Conservation (phyloP, 1,140 invertebrate genomes). For the Pomacea maculata region DNA sequence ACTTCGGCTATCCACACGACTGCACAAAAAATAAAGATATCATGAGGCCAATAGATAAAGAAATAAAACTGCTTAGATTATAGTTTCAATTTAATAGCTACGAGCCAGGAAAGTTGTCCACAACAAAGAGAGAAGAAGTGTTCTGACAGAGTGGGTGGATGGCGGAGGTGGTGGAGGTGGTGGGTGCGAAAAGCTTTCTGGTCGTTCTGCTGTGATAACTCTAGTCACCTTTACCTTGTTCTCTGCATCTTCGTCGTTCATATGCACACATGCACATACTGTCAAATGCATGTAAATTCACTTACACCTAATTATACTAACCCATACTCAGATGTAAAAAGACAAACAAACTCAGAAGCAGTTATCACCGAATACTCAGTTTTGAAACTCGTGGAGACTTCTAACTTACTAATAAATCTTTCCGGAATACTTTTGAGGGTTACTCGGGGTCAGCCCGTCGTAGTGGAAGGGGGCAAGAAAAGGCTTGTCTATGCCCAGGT, state of each 20-base stretch:
- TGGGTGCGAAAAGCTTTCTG: too few relatives aligned
- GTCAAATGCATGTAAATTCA: neutral
- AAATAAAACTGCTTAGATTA: neutral
- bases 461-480: slow-evolving; percentile 41
- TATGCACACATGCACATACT: neutral
- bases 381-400: neutral
- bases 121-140: neutral
- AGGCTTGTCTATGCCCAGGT: slow-evolving; percentile 26
- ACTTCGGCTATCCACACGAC: too few relatives aligned
- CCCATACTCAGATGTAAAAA: neutral
- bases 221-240: neutral
- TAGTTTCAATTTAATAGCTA: neutral
- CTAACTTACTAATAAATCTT: slow-evolving; percentile 23
- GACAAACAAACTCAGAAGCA: slow-evolving; percentile 4
- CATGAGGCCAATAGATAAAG: neutral
- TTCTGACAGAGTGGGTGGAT: too few relatives aligned
- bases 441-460: slow-evolving; percentile 11
- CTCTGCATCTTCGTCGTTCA: neutral
- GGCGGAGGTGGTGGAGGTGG: neutral
- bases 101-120: neutral
- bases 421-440: slow-evolving; percentile 16
- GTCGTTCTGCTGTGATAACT: neutral
- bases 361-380: neutral
- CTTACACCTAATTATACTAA: neutral
- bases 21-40: neutral